Percentiles rank a stretch among this genome's conserved stretches.
Conservation (phyloP, 1,140 invertebrate species). For the Steinernema khuongi region DNA sequence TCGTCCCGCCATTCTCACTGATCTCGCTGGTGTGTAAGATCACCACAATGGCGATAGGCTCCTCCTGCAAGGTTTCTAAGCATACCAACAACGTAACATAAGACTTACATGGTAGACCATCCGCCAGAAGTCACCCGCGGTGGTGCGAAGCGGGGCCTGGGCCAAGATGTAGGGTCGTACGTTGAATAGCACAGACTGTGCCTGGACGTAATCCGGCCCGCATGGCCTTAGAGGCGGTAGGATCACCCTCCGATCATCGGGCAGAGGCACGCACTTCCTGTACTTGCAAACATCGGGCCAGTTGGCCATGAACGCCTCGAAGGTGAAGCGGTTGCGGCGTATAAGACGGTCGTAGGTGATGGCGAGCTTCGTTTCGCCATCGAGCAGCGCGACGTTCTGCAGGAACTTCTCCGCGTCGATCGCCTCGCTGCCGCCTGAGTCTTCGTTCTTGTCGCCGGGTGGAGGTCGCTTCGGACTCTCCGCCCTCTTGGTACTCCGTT, state of each 20-base stretch:
- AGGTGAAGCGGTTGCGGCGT: background rate
- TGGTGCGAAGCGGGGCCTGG: background rate
- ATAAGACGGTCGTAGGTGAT: background rate
- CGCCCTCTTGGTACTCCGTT: background rate
- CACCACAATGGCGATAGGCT: background rate
- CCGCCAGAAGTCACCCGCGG: background rate
- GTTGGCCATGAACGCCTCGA: background rate
- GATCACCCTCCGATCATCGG: background rate
- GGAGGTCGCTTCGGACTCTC: background rate
- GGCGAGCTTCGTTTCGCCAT: background rate
- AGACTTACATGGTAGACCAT: no score
- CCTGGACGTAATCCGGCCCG: background rate
- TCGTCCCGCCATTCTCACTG: background rate
- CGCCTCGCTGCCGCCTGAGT: no score
- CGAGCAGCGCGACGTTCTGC: background rate
- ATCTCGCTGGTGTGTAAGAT: background rate
- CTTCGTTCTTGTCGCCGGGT: background rate
- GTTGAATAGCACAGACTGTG: background rate
- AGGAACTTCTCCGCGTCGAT: background rate
- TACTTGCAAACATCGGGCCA: background rate
- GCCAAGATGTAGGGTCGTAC: background rate
- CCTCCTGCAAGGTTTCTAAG: background rate
- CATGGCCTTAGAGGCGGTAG: background rate
- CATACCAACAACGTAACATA: background rate
- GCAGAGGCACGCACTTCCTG: background rate